Conservation (phyloP, 1,140 invertebrate species). For the Plutomurus gul region DNA sequence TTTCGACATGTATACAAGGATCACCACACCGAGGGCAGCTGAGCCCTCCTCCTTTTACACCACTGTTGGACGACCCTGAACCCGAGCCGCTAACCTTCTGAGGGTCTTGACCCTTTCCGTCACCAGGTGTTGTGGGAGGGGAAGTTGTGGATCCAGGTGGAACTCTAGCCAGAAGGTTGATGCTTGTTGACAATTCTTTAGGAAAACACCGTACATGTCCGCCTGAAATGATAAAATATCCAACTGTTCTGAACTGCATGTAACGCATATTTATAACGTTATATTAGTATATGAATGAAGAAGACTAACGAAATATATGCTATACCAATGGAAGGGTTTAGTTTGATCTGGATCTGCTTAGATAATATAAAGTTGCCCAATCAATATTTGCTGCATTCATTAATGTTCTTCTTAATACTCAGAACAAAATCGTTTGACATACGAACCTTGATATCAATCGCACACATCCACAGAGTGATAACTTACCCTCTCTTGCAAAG, state of each 20-base stretch:
- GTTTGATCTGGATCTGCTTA: too few relatives aligned
- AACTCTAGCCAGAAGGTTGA: conserved; percentile 24
- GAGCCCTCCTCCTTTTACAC: conserved; percentile 62
- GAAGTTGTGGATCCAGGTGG: conserved; percentile 40
- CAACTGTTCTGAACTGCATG: background rate
- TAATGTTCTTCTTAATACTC: too few relatives aligned
- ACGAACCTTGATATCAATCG: too few relatives aligned
- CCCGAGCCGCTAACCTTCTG: conserved; percentile 36
- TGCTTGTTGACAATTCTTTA: conserved; percentile 39
- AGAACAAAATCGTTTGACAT: too few relatives aligned
- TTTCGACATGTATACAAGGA: conserved; percentile 93
- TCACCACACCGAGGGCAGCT: conserved; percentile 94
- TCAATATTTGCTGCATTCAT: too few relatives aligned
- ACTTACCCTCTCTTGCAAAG: too few relatives aligned
- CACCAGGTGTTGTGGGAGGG: conserved; percentile 32
- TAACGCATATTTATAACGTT: too few relatives aligned
- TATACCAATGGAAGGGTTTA: too few relatives aligned
- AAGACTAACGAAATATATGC: too few relatives aligned
- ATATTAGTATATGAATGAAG: too few relatives aligned
- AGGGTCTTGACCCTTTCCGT: conserved; percentile 38
- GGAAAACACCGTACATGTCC: conserved; percentile 12
- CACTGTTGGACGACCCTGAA: conserved; percentile 15
- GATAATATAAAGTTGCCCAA: too few relatives aligned
- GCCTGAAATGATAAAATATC: background rate
- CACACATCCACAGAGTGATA: too few relatives aligned